These are phyloP conservation scores for Lethenteron reissneri DNA, from an alignment of 2,113 vertebrate genomes.

Conservation along the genomic window DNA sequence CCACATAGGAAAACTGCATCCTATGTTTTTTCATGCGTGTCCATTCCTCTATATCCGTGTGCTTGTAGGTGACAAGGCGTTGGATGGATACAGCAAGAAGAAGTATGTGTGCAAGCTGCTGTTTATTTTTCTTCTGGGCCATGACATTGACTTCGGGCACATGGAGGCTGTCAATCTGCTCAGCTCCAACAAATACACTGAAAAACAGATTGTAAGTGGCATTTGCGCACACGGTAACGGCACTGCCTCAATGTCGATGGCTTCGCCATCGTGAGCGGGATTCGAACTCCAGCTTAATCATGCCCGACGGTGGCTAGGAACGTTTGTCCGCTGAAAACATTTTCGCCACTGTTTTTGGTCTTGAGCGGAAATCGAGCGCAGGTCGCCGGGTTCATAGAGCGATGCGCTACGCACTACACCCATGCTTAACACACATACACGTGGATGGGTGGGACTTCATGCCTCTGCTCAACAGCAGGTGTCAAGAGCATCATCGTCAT, in stretches of 20 bases:
- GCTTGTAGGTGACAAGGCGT: slow-evolving; percentile 50
- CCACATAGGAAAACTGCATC: too few relatives aligned
- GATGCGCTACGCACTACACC: too few relatives aligned
- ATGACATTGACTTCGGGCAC: slow-evolving; percentile 79
- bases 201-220: slow-evolving; percentile 68
- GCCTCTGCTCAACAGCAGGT: too few relatives aligned
- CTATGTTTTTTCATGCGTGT: neutral
- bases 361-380: too few relatives aligned
- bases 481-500: too few relatives aligned
- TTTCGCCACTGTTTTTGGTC: too few relatives aligned
- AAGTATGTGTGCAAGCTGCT: slow-evolving; percentile 80
- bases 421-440: too few relatives aligned
- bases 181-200: slow-evolving; percentile 80
- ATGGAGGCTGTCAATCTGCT: slow-evolving; percentile 81
- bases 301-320: too few relatives aligned
- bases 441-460: too few relatives aligned
- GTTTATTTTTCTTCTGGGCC: slow-evolving; percentile 73
- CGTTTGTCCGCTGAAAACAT: too few relatives aligned
- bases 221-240: neutral
- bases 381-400: too few relatives aligned
- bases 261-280: neutral
- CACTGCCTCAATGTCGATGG: neutral
- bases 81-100: slow-evolving; percentile 83
- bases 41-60: neutral
- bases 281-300: neutral